Base-by-base conservation (phyloP, 2,797 vertebrate genomes). In the Alauda arvensis region DNA sequence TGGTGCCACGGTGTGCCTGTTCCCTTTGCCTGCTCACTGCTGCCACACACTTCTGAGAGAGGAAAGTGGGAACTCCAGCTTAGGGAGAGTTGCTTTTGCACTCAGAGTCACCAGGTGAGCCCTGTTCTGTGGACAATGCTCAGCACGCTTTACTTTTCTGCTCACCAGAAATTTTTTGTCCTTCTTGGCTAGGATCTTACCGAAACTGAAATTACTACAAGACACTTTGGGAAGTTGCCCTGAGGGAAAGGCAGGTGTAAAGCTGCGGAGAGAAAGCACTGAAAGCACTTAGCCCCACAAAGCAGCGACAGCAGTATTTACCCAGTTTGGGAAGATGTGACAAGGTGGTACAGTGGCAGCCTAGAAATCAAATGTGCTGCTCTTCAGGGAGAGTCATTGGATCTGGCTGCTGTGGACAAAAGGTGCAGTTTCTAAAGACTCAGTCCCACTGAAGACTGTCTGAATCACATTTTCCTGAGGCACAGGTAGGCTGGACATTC, bases 21-120 rank as follows among this genome's bases (percentile, higher is more conserved):
- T 87, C n/a, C 8, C 20, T 77, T 70, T 60, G 20, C 18, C 18
- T 46, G 15, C 7, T 65, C 9, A 39, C 55, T 85, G 33, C 37
- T 83, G 9, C 16, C 1, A 1, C 18, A 18, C 18, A 19, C n/a
- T 66, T 68, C 65, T 56, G 45, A 63, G 48, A 62, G 7, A 51
- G 18, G 12, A 4, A 8, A 26, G 25, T 9, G 9, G 25, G 14
- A 2, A 2, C 13, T 6, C 3, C 12, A 56, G 19, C 16, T 43
- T 26, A 34, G 7, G 10, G 53, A 76, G 18, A 60, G 21, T 4
- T 65, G 24, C 3, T 45, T 52, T 52, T 59, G 10, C 16, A 45
- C 39, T 37, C 53, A n/a, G 15, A 57, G 5, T 16, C 39, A 24
- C 6, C 53, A 59, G 28, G 23, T n/a, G 61, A 59, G 19, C 7